Evolutionary conservation across 2,888 invertebrate genomes (phyloP), one percentile per base, ranked within the genome.

Genomic region (Acrobeloides nanus): DNA sequence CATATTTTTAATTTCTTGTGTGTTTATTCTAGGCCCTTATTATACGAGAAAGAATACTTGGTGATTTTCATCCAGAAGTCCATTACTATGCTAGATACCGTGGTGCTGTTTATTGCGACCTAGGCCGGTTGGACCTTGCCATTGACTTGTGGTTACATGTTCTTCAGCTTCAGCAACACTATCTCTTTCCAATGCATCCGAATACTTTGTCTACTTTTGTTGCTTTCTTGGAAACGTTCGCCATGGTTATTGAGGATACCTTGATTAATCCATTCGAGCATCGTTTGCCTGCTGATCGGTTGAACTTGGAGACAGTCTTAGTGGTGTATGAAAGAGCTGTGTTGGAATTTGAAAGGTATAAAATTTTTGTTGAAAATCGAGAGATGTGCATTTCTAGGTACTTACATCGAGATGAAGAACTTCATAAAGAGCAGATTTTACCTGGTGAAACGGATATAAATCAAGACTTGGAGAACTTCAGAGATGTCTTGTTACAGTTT

Each of bases 141-240:
- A 39, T 45, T 80, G 84, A 86, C 68, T 80, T 93, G 56, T 93
- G 93, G 93, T 87, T 88, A 77, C 90, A 93, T 78, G 92, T 92
- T 24, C 80, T 93, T 33, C 51, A 58, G 29, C 41, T 66, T 25
- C 64, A 66, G 40, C 63, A 62, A 41, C 38, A 40, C 56, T 62
- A 89, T 78, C 80, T 92, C 60, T 88, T 89, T 64, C 87, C 92
- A 18, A 81, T 93, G 41, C 88, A 87, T 74, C 87, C 88, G 23
- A 86, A 90, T 83, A 92, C 92, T 10, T 89, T 90, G 75, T 88
- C 88, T 74, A 87, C 87, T 56, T 81, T 93, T 54, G 84, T 89
- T 74, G 88, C 89, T 64, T 93, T 93, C 76, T 87, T 89, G 2
- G 93, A 95, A 76, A n/a, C 93, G 26, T 78, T 79, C 61, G 72